phyloP scores from a whole-genome alignment of 2,113 vertebrate species.

The Eurystomus gularis region DNA sequence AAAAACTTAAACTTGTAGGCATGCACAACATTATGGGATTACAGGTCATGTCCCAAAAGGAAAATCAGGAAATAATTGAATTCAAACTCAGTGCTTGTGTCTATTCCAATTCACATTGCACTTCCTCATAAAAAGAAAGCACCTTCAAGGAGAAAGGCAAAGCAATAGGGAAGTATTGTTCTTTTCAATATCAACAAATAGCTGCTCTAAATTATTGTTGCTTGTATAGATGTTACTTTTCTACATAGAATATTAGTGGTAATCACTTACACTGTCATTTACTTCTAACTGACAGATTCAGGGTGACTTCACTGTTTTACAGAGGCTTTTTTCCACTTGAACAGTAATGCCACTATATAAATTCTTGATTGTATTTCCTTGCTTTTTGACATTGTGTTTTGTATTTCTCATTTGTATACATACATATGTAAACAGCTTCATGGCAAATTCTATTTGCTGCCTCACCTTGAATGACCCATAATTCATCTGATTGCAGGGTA shows the following conservation, averaged over 20 bases:
- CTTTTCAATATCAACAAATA: not conserved
- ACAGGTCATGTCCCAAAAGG: not conserved
- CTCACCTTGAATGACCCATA: slow-evolving; percentile 52
- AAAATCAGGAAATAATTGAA: slow-evolving; percentile 18
- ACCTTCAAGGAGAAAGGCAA: not conserved
- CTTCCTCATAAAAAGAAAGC: not conserved
- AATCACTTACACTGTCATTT: slow-evolving; percentile 15
- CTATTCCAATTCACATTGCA: not conserved
- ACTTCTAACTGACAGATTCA: slow-evolving; percentile 26
- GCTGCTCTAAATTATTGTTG: not conserved
- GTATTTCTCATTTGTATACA: slow-evolving; percentile 52
- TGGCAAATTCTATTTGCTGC: slow-evolving; percentile 9
- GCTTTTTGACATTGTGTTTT: slow-evolving; percentile 26
- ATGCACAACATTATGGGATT: not conserved
- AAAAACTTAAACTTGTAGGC: not conserved
- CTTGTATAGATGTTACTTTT: not conserved
- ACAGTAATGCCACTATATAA: slow-evolving; percentile 30
- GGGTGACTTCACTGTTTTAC: slow-evolving; percentile 22
- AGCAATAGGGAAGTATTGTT: not conserved
- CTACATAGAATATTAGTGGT: not conserved
- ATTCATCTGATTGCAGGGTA: slow-evolving; percentile 17
- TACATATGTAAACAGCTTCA: slow-evolving; percentile 48
- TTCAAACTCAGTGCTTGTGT: not conserved
- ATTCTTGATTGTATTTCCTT: slow-evolving; percentile 62
- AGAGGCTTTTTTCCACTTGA: slow-evolving; percentile 54